Conservation (phyloP, 2,888 invertebrate species). For the Apomyelois bistriatella region DNA sequence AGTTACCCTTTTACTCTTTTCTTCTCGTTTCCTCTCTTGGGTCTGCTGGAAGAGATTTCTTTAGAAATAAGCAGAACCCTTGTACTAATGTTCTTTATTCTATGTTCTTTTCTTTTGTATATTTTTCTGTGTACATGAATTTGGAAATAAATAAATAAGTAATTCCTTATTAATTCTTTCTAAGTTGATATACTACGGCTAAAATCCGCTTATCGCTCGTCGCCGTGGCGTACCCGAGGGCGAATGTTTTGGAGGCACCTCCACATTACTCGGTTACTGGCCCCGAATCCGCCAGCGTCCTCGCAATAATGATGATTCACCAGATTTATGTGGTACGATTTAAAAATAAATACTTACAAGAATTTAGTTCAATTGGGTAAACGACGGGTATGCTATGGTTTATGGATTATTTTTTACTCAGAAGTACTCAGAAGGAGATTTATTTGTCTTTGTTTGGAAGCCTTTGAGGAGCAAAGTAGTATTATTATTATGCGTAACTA, state of each 20-base stretch:
- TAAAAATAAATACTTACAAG: constrained; percentile 29
- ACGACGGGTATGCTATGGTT: constrained; percentile 9
- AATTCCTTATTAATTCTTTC: background rate
- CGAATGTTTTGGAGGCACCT: constrained; percentile 16
- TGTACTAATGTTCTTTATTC: no score
- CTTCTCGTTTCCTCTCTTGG: no score
- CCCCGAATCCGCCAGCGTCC: constrained; percentile 19
- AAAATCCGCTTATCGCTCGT: background rate
- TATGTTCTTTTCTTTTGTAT: no score
- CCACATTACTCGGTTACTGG: constrained; percentile 30
- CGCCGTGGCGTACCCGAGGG: background rate
- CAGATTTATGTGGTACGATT: constrained; percentile 25
- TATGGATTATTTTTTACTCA: background rate
- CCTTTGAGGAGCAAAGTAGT: background rate
- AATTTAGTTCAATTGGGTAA: constrained; percentile 29
- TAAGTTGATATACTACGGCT: background rate
- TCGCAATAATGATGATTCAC: constrained; percentile 35
- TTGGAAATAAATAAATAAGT: no score
- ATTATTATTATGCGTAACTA: no score
- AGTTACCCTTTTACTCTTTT: no score
- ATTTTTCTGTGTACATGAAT: no score
- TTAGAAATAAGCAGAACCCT: no score
- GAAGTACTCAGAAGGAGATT: background rate
- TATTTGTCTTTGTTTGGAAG: background rate
- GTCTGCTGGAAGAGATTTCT: no score